Percentiles rank a stretch among this genome's conserved stretches.
Conservation (phyloP, 2,797 vertebrate species). For the Poeciliopsis presidionis region DNA sequence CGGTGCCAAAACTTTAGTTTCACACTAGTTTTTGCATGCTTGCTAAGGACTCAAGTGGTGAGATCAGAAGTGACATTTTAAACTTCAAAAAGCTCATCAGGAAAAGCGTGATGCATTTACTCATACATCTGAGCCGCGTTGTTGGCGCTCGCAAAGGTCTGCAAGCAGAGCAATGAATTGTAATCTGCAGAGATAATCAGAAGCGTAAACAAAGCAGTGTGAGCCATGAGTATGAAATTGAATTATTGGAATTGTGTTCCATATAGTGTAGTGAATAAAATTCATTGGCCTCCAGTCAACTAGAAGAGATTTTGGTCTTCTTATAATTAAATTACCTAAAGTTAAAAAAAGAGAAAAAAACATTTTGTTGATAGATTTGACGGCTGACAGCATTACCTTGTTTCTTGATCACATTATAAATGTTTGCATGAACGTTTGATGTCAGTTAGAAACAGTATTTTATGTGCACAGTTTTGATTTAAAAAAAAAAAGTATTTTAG, state of each 20-base stretch:
- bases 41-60: conserved; percentile 29
- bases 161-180: conserved; percentile 27
- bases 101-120: background rate
- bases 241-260: background rate
- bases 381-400: background rate
- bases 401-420: background rate
- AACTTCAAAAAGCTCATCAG: conserved; percentile 40
- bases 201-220: background rate
- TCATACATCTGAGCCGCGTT: conserved; percentile 22
- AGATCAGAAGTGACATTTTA: conserved; percentile 56
- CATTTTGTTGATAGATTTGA: background rate
- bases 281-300: background rate
- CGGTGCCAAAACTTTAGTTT: conserved; percentile 13
- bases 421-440: background rate
- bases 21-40: conserved; percentile 1
- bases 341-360: background rate
- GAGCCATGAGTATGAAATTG: background rate
- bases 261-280: background rate
- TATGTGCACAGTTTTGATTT: background rate
- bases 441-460: background rate
- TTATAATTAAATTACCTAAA: background rate
- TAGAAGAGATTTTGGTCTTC: background rate
- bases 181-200: background rate
- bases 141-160: conserved; percentile 10
- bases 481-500: background rate